Evolutionary conservation across 2,797 vertebrate genomes (phyloP), one percentile per base, ranked within the genome.

Genomic region (Onychomys arenicola): DNA sequence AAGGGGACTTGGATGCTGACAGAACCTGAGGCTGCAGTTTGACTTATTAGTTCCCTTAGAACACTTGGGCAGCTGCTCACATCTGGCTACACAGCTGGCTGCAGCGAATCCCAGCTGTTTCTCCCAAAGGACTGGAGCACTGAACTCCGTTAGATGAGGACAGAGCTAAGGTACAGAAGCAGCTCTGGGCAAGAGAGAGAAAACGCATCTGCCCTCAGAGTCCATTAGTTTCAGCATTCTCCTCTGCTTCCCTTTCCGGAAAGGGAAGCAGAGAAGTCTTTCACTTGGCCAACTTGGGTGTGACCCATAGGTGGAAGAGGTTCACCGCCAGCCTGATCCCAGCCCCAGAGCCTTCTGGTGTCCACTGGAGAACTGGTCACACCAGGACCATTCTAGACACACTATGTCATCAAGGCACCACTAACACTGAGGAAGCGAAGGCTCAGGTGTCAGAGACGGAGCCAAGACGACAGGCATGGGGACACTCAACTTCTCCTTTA

Each of bases 81-180:
- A 97, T 95, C 95, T 98, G 97, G 89, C 91, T 83, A 78, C 76
- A 84, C 96, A 97, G 97, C 97, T 97, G 97, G 87, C 88, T 61
- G 40, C 69, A 59, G 85, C 77, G 40, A 91, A 94, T 75, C 83
- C 75, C 97, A 94, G 93, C 95, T 96, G 92, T 89, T 67, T 61
- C 90, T 95, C 57, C 90, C 86, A 40, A 65, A 96, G 46, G 67
- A n/a, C 61, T 61, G 67, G 10, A 25, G 49, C 40, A 84, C 75
- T 81, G 84, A 75, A 93, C 81, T 89, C 69, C 59, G 29, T 27
- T 63, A 96, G 67, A 78, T 7, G 34, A 81, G 12, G 73, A 78
- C 6, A 49, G 40, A 84, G 52, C 78, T 91, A 94, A 94, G 77
- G 88, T 57, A 43, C 1, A 95, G 95, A 89, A 89, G 63, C 61